Conservation (phyloP, 92 coral and sea anemone genomes). For the Bergia puertoricense region DNA sequence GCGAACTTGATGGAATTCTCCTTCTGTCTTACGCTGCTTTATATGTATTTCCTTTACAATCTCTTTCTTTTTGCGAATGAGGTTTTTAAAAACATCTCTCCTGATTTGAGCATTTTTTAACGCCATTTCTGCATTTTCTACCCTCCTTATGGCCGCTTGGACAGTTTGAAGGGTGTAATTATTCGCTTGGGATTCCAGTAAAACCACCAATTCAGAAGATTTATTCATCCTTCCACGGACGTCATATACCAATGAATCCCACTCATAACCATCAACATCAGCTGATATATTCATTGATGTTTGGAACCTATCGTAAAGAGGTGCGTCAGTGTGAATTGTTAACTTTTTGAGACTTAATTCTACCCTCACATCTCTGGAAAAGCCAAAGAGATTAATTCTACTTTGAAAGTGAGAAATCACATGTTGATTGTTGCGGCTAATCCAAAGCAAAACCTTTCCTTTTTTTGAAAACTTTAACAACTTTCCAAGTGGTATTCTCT, state of each 20-base stretch:
- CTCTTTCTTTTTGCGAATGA: neutral
- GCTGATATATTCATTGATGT: conserved; percentile 48
- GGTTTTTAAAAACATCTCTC: neutral
- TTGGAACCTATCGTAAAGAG: conserved; percentile 30
- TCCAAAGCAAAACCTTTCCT: neutral
- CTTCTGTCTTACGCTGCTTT: neutral
- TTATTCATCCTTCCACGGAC: conserved; percentile 46
- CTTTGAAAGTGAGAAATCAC: neutral
- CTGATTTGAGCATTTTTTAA: conserved; percentile 37
- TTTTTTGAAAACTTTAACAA: conserved; percentile 8
- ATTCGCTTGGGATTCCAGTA: conserved; percentile 41
- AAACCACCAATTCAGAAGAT: conserved; percentile 28
- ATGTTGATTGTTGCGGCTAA: neutral
- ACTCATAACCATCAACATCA: conserved; percentile 41
- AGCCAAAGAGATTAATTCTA: conserved; percentile 7
- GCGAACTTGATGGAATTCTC: conserved; percentile 41
- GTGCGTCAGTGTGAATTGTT: conserved; percentile 4
- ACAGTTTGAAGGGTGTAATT: conserved; percentile 28
- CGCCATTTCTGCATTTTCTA: conserved; percentile 25
- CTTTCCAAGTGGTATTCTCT: conserved; percentile 16
- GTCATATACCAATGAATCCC: conserved; percentile 47
- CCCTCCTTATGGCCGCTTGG: conserved; percentile 39
- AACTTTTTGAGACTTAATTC: neutral
- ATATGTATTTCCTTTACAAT: neutral
- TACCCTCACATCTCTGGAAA: conserved; percentile 4